A percentile compares a stretch with the other conserved stretches of the same genome.
Evolutionary conservation across 2,888 invertebrate genomes (phyloP).

Genomic region (Anaspis maculata): DNA sequence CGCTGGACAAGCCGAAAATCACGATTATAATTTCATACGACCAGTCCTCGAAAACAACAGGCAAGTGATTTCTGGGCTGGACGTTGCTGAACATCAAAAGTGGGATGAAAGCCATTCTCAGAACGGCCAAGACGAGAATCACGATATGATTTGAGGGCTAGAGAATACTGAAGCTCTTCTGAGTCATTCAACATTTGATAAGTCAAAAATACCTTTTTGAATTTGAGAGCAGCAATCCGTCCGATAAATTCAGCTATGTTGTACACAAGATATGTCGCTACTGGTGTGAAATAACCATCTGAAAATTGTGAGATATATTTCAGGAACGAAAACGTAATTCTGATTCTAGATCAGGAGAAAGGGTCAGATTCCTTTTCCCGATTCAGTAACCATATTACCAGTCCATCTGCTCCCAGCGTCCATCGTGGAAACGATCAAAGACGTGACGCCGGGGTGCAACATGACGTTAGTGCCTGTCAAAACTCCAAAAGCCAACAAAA

Average conservation of each 20-base stretch:
- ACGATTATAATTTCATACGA: too few species aligned
- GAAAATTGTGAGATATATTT: too few species aligned
- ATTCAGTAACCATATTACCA: too few species aligned
- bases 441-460: slow-evolving; percentile 23
- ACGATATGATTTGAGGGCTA: slow-evolving; percentile 62
- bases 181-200: background rate
- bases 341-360: too few species aligned
- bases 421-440: too few species aligned
- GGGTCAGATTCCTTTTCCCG: too few species aligned
- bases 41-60: too few species aligned
- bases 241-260: slow-evolving; percentile 23
- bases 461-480: slow-evolving; percentile 21
- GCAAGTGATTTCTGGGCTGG: slow-evolving; percentile 65
- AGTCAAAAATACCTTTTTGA: slow-evolving; percentile 19
- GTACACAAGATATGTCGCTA: slow-evolving; percentile 21
- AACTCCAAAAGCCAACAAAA: slow-evolving; percentile 18
- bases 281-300: slow-evolving; percentile 27
- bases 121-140: slow-evolving; percentile 53
- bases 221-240: slow-evolving; percentile 20
- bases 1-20: too few species aligned
- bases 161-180: slow-evolving; percentile 22
- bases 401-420: slow-evolving; percentile 19
- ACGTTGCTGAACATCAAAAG: slow-evolving; percentile 81
- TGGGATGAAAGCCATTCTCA: slow-evolving; percentile 67
- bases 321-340: too few species aligned